Base-by-base conservation (phyloP, 2,888 invertebrate genomes). In the Phania funesta region DNA sequence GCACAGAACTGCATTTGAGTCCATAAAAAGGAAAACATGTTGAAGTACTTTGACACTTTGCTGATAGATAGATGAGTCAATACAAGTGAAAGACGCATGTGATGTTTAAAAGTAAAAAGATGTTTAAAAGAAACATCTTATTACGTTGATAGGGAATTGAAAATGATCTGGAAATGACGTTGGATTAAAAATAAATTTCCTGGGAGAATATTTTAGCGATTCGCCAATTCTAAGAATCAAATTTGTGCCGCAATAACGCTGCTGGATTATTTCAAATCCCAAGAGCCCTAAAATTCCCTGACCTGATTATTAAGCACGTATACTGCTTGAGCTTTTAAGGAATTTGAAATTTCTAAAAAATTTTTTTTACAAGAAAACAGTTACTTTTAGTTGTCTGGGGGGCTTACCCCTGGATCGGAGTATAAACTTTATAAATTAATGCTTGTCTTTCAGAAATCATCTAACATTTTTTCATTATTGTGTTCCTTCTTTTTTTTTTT, bases 21-120 rank as follows among this genome's bases (percentile, higher is more conserved):
- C 24, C 48, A 48, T 13, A 32, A 58, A 35, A 13, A 6, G 6
- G 16, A 22, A 5, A 65, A 46, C 6, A 13, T 22, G 48, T 29
- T 64, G 11, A 22, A 18, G 13, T 13, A 16, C n/a, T 24, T 38
- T 65, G 32, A 50, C 16, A 38, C 13, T 20, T 22, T 65, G 68
- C 6, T 70, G 70, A 70, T 29, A 62, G 62, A 70, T 70, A 64
- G 54, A 64, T 71, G 64, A 64, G 56, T 67, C 65, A 75, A 75
- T 75, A 26, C 4, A 48, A 35, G 13, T 38, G n/a, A 64, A n/a
- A 56, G 32, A 54, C 32, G 18, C 8, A 58, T 20, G 38, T 26
- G 20, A 11, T 32, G 22, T 26, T 46, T 11, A 9, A 41, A 60
- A 60, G 22, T 29, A 29, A 29, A 29, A 29, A 29, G 5, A 29